A percentile compares a stretch with the other conserved stretches of the same genome.
Conservation (phyloP, 2,888 invertebrate species). For the Aproaerema taeniolella region DNA sequence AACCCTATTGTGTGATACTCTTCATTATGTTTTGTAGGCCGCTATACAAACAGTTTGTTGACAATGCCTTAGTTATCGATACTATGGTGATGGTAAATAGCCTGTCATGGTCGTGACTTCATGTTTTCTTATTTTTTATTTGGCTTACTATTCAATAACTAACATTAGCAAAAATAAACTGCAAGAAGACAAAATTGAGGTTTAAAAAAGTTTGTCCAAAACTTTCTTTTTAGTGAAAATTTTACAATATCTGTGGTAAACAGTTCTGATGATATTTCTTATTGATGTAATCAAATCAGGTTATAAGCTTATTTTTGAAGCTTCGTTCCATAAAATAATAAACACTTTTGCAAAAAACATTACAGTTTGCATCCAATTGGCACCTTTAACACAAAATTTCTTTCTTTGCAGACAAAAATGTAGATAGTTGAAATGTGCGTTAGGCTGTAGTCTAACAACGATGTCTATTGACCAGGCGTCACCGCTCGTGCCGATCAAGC, state of each 20-base stretch:
- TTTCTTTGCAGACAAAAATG: conserved; percentile 73
- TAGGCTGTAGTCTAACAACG: conserved; percentile 54
- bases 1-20: conserved; percentile 45
- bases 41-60: conserved; percentile 39
- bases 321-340: too few species aligned
- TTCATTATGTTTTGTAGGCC: conserved; percentile 42
- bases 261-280: too few species aligned
- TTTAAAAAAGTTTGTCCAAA: too few species aligned
- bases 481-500: conserved; percentile 72
- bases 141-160: too few species aligned
- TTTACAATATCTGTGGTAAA: too few species aligned
- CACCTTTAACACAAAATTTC: conserved; percentile 40
- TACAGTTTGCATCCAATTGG: too few species aligned
- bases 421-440: conserved; percentile 60
- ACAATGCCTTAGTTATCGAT: conserved; percentile 31
- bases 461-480: conserved; percentile 76
- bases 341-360: too few species aligned
- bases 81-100: conserved; percentile 23
- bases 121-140: too few species aligned
- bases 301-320: too few species aligned
- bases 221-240: too few species aligned
- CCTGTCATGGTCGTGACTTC: conserved; percentile 34
- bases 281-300: too few species aligned
- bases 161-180: conserved; percentile 12
- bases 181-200: too few species aligned